Base-by-base conservation (phyloP, 2,797 vertebrate genomes). In the Gallinago nigripennis region DNA sequence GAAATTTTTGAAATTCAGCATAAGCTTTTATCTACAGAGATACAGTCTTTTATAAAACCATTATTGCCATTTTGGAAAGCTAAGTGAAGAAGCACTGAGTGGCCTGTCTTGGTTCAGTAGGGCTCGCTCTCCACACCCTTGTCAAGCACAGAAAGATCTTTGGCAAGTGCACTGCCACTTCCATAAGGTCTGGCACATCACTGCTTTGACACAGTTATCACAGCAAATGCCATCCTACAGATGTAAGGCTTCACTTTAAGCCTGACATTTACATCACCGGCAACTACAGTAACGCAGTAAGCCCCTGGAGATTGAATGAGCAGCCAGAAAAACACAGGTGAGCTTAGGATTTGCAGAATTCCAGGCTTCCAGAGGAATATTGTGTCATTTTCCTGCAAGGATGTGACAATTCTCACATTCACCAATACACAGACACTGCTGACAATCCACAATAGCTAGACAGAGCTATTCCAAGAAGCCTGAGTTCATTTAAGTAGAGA, bases 141-240 rank as follows among this genome's bases (percentile, higher is more conserved):
- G 20, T 41, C 72, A 66, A 88, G 64, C 0, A 1, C 56, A 80
- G 70, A 69, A 41, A 70, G 58, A 7, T 31, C 43, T 68, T 57
- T 82, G 82, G 70, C 82, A 90, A 60, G 75, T 1, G 0, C 21
- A 4, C 33, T 8, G 14, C 56, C 23, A 1, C 31, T 93, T 33
- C 81, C 95, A 89, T 3, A 8, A 75, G 75, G 64, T 19, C 89
- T 93, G 94, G 93, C 90, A 91, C 57, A 57, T 92, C 90, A 82
- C 61, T 71, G 57, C 69, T 41, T 17, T 88, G 93, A 88, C 88
- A 86, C 23, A 82, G 71, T 10, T 12, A 56, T 46, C 28, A 75
- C 82, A 76, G 78, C 46, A 73, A 45, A 95, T 90, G 66, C 31
- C 84, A 82, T 82, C 60, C 73, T 54, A 7, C 27, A 8, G 63